A percentile compares a stretch with the other conserved stretches of the same genome.
These are phyloP conservation scores for Emydoidea blandingii DNA, from an alignment of 2,797 vertebrate genomes.

Conservation along the genomic window DNA sequence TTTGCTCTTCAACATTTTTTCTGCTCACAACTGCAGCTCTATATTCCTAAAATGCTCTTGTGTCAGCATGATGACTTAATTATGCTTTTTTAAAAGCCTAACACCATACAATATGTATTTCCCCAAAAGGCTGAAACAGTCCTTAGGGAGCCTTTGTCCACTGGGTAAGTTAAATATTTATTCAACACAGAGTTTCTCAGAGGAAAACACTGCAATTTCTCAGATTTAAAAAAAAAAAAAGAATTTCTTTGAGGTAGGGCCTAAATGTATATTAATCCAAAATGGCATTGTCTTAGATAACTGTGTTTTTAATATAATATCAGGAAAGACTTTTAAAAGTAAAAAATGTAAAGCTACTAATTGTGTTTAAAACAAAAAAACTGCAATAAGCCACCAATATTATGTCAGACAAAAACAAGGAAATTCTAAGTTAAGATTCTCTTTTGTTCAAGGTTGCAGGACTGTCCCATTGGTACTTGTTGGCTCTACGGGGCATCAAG, in stretches of 20 bases:
- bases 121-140: not conserved
- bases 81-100: not conserved
- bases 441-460: not conserved
- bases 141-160: not conserved
- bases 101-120: not conserved
- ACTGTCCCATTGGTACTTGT: not conserved
- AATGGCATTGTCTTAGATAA: not conserved
- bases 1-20: not conserved
- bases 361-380: not conserved
- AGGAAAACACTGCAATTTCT: not conserved
- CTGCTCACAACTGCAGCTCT: not conserved
- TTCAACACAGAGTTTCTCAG: not conserved
- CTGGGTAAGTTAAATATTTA: not conserved
- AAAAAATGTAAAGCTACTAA: not conserved
- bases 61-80: not conserved
- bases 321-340: not conserved
- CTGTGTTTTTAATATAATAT: not conserved
- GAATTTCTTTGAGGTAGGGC: not conserved
- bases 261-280: not conserved
- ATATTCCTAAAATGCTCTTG: not conserved
- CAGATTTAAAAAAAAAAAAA: not conserved
- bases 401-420: not conserved
- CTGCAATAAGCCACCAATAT: not conserved
- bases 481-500: not conserved
- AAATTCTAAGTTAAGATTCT: not conserved